Base-by-base conservation (phyloP, 2,113 vertebrate species). In the Holacanthus passer region DNA sequence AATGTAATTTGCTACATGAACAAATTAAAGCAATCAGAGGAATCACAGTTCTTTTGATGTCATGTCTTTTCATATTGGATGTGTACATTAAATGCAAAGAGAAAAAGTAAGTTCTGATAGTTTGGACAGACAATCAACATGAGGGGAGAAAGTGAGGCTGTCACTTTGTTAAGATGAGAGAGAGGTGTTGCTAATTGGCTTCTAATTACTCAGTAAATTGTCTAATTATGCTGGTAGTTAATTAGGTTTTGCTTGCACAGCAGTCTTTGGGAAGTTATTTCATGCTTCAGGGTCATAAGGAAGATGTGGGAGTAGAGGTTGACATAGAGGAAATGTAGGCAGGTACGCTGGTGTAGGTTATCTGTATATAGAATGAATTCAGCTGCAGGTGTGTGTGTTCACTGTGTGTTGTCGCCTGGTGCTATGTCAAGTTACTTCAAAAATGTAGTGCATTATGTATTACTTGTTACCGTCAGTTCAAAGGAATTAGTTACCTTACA, bases 201-300 rank as follows among this genome's bases (percentile, higher is more conserved):
- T 94, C 96, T 97, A 98, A 99, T 99, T 98, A 97, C 96, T 96
- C 96, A 96, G 96, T 97, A 96, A 97, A 97, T 97, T 97, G 96
- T 98, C 96, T 97, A 97, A 97, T 98, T 97, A 98, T 96, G 96
- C 94, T 95, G 95, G 96, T 95, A 95, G 97, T 96, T 98, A 97
- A 97, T 98, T 97, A 97, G 96, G 94, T 95, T 96, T 94, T 88
- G 94, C 96, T 97, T 81, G 96, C 96, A 96, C 96, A 97, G 96
- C 96, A 96, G 95, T 97, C 96, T 96, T 96, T 94, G 95, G 94
- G 95, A 97, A 95, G 95, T 96, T 95, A 91, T 78, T 64, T 73
- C 24, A 60, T 67, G 63, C 72, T 75, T 74, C 35, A 55, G 27
- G 66, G 53, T 71, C 35, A 64, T 22, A 85, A 24, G 19, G 17